These are phyloP conservation scores for Cotesia typhae DNA, from an alignment of 1,140 invertebrate species.

Conservation along the genomic window DNA sequence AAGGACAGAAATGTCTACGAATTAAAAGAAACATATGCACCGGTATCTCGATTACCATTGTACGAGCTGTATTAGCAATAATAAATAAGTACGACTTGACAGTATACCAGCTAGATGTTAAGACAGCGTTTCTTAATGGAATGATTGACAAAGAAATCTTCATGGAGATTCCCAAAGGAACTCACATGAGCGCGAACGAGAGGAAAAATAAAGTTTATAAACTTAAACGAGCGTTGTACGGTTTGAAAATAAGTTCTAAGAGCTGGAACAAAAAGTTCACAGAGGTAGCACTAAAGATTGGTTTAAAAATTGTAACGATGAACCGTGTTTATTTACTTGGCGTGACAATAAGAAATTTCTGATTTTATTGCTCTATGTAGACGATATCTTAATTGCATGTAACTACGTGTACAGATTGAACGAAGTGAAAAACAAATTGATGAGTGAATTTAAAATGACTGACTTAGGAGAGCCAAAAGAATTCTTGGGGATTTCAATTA, in stretches of 20 bases:
- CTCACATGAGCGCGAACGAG: not conserved
- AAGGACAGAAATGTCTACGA: constrained; percentile 30
- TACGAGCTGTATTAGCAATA: constrained; percentile 34
- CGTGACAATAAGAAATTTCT: constrained; percentile 25
- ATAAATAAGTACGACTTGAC: constrained; percentile 41
- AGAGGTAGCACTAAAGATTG: constrained; percentile 34
- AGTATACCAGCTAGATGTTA: constrained; percentile 53
- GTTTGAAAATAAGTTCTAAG: constrained; percentile 48
- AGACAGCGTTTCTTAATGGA: constrained; percentile 54
- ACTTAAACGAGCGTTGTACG: constrained; percentile 51
- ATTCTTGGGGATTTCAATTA: constrained; percentile 31
- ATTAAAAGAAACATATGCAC: constrained; percentile 33
- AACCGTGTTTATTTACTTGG: constrained; percentile 53
- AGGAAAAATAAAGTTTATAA: constrained; percentile 37
- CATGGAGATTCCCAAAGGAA: constrained; percentile 55
- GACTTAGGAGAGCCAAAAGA: constrained; percentile 25
- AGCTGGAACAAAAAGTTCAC: constrained; percentile 47
- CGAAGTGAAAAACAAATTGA: constrained; percentile 27
- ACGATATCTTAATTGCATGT: constrained; percentile 33
- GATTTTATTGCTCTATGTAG: constrained; percentile 32
- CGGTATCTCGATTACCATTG: constrained; percentile 28
- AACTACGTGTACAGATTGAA: constrained; percentile 20
- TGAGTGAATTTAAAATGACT: constrained; percentile 34
- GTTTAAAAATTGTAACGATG: constrained; percentile 42
- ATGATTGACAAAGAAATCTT: constrained; percentile 56